These are phyloP conservation scores for Alfaro cultratus DNA, from an alignment of 2,797 vertebrate species.

Conservation along the genomic window DNA sequence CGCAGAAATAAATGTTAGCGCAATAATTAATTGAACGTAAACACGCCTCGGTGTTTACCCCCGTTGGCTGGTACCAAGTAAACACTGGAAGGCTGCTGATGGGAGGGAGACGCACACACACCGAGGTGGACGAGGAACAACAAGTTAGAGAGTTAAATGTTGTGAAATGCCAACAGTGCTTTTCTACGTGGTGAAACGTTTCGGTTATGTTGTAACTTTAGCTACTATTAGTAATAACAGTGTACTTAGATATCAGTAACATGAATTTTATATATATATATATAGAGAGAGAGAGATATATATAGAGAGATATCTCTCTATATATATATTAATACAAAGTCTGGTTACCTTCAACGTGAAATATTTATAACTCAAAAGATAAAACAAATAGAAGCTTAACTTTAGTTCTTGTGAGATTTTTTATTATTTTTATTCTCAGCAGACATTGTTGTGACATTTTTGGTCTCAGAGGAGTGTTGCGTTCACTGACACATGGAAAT, in stretches of 20 bases:
- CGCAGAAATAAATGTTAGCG: background rate
- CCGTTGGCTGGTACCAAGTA: constrained; percentile 44
- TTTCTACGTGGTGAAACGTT: accelerated
- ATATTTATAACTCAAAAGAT: background rate
- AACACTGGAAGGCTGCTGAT: constrained; percentile 27
- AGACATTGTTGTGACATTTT: background rate
- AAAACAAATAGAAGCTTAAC: background rate
- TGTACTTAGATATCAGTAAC: background rate
- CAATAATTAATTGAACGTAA: background rate
- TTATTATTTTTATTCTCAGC: background rate
- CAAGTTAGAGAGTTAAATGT: constrained; percentile 1
- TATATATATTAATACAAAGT: too few relatives aligned
- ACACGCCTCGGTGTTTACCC: background rate
- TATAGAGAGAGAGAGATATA: too few relatives aligned
- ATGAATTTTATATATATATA: background rate
- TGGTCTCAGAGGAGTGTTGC: background rate
- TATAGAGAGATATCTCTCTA: too few relatives aligned
- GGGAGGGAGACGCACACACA: constrained; percentile 21
- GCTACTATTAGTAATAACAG: background rate
- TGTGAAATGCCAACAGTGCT: background rate
- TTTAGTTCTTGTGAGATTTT: background rate
- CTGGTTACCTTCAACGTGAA: background rate
- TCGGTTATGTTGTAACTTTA: background rate
- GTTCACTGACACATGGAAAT: background rate
- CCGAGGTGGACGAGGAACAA: constrained; percentile 1